Conservation (phyloP, 2,113 vertebrate species). For the Carassius gibelio region DNA sequence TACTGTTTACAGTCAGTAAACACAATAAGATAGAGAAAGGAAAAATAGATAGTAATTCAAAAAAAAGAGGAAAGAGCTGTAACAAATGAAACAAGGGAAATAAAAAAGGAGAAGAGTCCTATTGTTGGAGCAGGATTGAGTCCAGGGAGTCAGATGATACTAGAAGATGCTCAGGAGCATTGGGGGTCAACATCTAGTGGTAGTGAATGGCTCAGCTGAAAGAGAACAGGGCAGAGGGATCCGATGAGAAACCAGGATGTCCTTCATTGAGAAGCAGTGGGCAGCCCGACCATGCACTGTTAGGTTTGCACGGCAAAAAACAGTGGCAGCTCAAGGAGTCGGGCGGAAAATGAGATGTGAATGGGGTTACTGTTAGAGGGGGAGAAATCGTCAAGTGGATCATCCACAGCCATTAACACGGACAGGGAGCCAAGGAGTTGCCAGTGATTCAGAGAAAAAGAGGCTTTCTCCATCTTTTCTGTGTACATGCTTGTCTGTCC, state of each 20-base stretch:
- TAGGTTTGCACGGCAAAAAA: slow-evolving; percentile 44
- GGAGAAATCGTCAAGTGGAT: slow-evolving; percentile 50
- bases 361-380: slow-evolving; percentile 43
- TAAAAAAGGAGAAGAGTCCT: not conserved
- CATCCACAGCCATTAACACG: slow-evolving; percentile 43
- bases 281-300: slow-evolving; percentile 44
- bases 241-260: slow-evolving; percentile 40
- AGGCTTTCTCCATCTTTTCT: slow-evolving; percentile 9
- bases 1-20: slow-evolving; percentile 40
- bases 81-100: not conserved
- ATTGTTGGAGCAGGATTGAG: not conserved
- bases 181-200: slow-evolving; percentile 39
- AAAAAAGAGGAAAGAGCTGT: not conserved
- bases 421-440: not conserved
- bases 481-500: slow-evolving; percentile 13
- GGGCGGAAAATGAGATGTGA: slow-evolving; percentile 44
- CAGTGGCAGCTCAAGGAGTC: slow-evolving; percentile 4
- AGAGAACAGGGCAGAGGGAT: slow-evolving; percentile 29
- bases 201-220: slow-evolving; percentile 46
- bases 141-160: slow-evolving; percentile 26
- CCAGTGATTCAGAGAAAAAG: slow-evolving; percentile 4
- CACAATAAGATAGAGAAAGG: not conserved
- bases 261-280: slow-evolving; percentile 40
- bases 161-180: slow-evolving; percentile 36
- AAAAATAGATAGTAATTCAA: not conserved